phyloP scores from a whole-genome alignment of 92 coral and sea anemone species.

The Siderastrea siderea region DNA sequence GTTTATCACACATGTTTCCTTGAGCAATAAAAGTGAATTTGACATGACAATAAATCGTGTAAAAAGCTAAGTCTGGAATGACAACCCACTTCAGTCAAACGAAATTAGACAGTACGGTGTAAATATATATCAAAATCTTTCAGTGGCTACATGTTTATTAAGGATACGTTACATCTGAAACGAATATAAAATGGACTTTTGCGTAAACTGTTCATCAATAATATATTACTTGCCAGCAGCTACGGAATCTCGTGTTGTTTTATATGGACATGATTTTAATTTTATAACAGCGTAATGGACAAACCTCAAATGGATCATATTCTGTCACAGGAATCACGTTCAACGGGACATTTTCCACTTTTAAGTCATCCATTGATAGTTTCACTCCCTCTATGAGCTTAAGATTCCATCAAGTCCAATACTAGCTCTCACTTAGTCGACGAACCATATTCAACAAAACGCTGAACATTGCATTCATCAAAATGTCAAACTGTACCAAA shows the following conservation, averaged over 20 bases:
- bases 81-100: too few species aligned
- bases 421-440: slow-evolving; percentile 1
- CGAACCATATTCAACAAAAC: slow-evolving; percentile 14
- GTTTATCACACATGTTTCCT: slow-evolving; percentile 20
- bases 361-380: slow-evolving; percentile 41
- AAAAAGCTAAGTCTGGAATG: too few species aligned
- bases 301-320: slow-evolving; percentile 99
- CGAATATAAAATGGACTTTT: slow-evolving; percentile 1
- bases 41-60: not conserved
- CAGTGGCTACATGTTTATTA: not conserved
- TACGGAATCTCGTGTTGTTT: slow-evolving; percentile 1
- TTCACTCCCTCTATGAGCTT: slow-evolving; percentile 17
- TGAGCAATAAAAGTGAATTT: not conserved
- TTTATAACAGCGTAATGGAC: slow-evolving; percentile 15
- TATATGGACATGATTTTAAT: slow-evolving; percentile 13
- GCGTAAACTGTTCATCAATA: slow-evolving; percentile 26
- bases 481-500: slow-evolving; percentile 52
- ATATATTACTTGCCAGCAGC: slow-evolving; percentile 40
- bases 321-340: slow-evolving; percentile 89
- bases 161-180: not conserved
- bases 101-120: too few species aligned
- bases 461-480: slow-evolving; percentile 1
- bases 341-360: slow-evolving; percentile 67
- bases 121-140: not conserved
- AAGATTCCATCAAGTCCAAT: slow-evolving; percentile 33